Evolutionary conservation across 2,888 invertebrate genomes (phyloP).

Genomic region (Tetheella fluctuosa): DNA sequence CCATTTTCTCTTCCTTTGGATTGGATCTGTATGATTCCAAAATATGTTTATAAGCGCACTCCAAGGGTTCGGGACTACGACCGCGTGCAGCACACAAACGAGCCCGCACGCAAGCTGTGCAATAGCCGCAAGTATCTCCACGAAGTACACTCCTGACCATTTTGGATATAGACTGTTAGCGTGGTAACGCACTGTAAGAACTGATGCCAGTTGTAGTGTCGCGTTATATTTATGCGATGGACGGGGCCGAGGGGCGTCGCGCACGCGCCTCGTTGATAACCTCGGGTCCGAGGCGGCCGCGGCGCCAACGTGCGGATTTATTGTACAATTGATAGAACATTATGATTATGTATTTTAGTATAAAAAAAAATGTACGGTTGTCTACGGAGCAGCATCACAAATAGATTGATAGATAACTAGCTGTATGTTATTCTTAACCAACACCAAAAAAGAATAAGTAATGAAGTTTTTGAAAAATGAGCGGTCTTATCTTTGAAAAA

Average conservation of each 20-base stretch:
- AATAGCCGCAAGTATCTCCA: slow-evolving; percentile 76
- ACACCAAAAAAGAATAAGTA: no score
- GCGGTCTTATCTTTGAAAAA: no score
- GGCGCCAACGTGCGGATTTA: slow-evolving; percentile 26
- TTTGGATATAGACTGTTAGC: slow-evolving; percentile 43
- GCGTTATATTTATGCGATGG: slow-evolving; percentile 68
- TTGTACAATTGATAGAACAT: slow-evolving; percentile 16
- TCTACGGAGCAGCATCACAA: slow-evolving; percentile 7
- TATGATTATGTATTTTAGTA: slow-evolving; percentile 22
- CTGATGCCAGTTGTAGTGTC: slow-evolving; percentile 51
- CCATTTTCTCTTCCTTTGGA: slow-evolving; percentile 52
- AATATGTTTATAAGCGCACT: slow-evolving; percentile 81
- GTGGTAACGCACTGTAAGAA: slow-evolving; percentile 53
- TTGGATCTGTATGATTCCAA: slow-evolving; percentile 69
- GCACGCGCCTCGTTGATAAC: slow-evolving; percentile 80
- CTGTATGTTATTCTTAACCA: no score
- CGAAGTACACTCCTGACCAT: slow-evolving; percentile 69
- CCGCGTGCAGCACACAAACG: slow-evolving; percentile 73
- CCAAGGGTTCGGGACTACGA: slow-evolving; percentile 69
- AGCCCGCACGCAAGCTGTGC: slow-evolving; percentile 74
- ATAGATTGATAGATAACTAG: background rate
- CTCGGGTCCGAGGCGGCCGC: slow-evolving; percentile 68
- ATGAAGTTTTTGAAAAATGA: no score
- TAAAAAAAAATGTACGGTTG: slow-evolving; percentile 8
- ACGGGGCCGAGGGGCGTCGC: slow-evolving; percentile 58